These are phyloP conservation scores for Sphenopsis melanotis DNA, from an alignment of 2,797 vertebrate species.

Conservation along the genomic window DNA sequence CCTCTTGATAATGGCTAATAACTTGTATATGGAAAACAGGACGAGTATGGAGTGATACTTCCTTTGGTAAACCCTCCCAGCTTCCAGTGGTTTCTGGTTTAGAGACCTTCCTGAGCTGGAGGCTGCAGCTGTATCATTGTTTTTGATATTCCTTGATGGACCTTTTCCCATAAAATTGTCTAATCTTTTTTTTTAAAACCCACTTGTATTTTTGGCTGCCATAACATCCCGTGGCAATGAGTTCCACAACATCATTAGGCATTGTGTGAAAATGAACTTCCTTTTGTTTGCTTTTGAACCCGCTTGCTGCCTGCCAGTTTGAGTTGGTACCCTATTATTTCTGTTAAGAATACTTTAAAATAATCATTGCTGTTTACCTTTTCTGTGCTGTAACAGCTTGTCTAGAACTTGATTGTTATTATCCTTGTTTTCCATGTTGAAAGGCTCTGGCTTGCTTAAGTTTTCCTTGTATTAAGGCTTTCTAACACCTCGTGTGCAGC, in stretches of 20 bases:
- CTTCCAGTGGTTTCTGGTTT: conserved; percentile 37
- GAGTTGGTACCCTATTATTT: conserved; percentile 40
- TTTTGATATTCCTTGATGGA: conserved; percentile 50
- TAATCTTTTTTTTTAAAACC: not conserved
- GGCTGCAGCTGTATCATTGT: conserved; percentile 37
- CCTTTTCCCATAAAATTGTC: conserved; percentile 40
- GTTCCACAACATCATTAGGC: conserved; percentile 55
- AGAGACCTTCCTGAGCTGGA: conserved; percentile 47
- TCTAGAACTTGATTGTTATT: not conserved
- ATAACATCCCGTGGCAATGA: conserved; percentile 48
- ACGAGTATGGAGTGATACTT: conserved; percentile 2
- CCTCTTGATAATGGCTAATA: conserved; percentile 37
- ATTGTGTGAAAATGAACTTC: conserved; percentile 60
- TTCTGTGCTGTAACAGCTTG: not conserved
- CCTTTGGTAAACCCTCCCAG: conserved; percentile 42
- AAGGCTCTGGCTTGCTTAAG: not conserved
- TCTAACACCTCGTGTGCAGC: not conserved
- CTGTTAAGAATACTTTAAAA: conserved; percentile 23
- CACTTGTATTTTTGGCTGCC: conserved; percentile 61
- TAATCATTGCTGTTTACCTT: conserved; percentile 40
- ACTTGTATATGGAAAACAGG: conserved; percentile 48
- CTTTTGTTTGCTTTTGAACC: conserved; percentile 52
- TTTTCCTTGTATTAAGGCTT: not conserved
- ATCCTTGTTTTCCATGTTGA: not conserved
- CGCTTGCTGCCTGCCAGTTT: not conserved